These are phyloP conservation scores for Synanceia verrucosa DNA, from an alignment of 2,797 vertebrate species.

Conservation along the genomic window DNA sequence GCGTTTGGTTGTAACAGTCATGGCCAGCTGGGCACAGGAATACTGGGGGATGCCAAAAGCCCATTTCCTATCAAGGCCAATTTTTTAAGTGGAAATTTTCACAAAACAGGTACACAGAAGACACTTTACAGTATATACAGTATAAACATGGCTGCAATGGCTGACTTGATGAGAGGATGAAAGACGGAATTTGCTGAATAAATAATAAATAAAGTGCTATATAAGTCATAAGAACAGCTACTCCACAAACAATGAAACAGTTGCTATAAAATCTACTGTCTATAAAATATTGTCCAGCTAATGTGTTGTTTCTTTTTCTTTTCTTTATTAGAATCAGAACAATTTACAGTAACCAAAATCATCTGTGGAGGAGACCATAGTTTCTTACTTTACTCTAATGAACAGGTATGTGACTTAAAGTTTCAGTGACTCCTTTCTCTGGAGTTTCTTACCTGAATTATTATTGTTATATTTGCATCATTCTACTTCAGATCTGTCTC, in stretches of 20 bases:
- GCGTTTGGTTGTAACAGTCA: constrained; percentile 94
- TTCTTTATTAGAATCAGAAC: constrained; percentile 76
- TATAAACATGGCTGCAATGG: neutral
- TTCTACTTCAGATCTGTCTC: neutral
- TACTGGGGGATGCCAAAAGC: constrained; percentile 85
- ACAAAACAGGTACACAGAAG: constrained; percentile 66
- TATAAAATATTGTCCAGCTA: neutral
- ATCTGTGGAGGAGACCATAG: constrained; percentile 96
- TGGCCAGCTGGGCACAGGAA: constrained; percentile 93
- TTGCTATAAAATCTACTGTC: neutral
- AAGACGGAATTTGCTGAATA: constrained; percentile 15
- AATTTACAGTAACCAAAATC: constrained; percentile 88
- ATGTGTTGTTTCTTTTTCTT: constrained; percentile 1
- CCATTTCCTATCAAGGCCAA: constrained; percentile 89
- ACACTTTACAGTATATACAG: neutral
- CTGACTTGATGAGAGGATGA: no score
- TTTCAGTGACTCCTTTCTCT: neutral
- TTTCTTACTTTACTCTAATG: constrained; percentile 89
- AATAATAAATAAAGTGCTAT: neutral
- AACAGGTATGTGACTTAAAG: constrained; percentile 82
- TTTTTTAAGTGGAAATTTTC: constrained; percentile 81
- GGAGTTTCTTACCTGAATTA: neutral
- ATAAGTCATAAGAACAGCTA: neutral
- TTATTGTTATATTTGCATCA: neutral
- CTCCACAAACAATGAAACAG: neutral